Base-by-base conservation (phyloP, 2,797 vertebrate species). In the Pseudotriccus pelzelni region DNA sequence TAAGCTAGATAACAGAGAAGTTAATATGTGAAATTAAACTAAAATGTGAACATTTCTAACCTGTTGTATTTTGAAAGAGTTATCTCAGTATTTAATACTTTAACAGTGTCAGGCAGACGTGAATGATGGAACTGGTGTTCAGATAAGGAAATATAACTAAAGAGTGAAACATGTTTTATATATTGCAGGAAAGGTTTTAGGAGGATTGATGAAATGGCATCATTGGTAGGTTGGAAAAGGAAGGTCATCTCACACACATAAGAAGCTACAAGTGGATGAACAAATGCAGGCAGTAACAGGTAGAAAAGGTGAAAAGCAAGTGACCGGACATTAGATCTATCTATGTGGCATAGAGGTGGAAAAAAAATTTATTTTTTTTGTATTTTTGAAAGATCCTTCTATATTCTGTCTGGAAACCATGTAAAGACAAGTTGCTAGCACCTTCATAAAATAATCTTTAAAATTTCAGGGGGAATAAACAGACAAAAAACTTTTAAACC, bases 291-390 rank as follows among this genome's bases (percentile, higher is more conserved):
- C 12, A 67, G 9, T 3, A 55, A 27, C 3, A 62, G 34, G 53
- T 3, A 39, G 19, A 34, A 55, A 47, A 82, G 3, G 4, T 55
- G 34, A 6, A 52, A 77, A 78, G 2, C 1, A 36, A 46, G 8
- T 28, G 9, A 13, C 36, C 9, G 14, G 6, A 60, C 9, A n/a
- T 21, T 44, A 5, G 2, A 3, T 36, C 1, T 7, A 21, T 9
- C 4, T 34, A 6, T 7, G 14, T 27, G 12, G 6, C 37, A 49
- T 3, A 32, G 5, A 62, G 6, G 17, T n/a, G 3, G 44, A 87
- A 78, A 79, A 52, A 21, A 47, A 25, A 7, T 2, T 2, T n/a
- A n/a, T 0, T 14, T 37, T 58, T 19, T 9, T 9, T 39, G 12
- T 3, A 19, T 18, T 10, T 85, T 60, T 47, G 17, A 76, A 84